Conservation (phyloP, 2,888 invertebrate species). For the Tetrapedia diversipes region DNA sequence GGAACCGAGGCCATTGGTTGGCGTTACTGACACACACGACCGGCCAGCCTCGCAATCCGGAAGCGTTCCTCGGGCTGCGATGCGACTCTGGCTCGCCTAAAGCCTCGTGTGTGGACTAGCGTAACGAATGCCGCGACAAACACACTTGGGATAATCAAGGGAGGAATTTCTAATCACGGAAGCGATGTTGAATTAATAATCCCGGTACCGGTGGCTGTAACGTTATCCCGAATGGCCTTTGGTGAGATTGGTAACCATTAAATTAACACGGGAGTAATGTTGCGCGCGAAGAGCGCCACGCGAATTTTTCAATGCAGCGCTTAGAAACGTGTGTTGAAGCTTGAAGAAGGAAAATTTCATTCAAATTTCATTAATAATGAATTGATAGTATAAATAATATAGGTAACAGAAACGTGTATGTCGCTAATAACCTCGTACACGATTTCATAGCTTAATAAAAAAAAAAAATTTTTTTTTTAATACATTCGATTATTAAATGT, state of each 20-base stretch:
- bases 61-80: slow-evolving; percentile 21
- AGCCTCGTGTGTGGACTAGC: background rate
- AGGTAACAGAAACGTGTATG: too few relatives aligned
- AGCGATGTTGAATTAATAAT: background rate
- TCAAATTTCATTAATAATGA: too few relatives aligned
- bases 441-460: too few relatives aligned
- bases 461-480: too few relatives aligned
- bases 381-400: too few relatives aligned
- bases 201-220: background rate
- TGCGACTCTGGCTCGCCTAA: background rate
- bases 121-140: background rate
- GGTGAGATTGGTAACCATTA: too few relatives aligned
- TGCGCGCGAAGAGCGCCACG: too few relatives aligned
- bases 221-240: background rate
- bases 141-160: slow-evolving; percentile 25
- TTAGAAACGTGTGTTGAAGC: too few relatives aligned
- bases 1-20: background rate
- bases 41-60: slow-evolving; percentile 15
- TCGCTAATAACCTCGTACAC: too few relatives aligned
- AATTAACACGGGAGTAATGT: background rate
- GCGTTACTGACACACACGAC: slow-evolving; percentile 40
- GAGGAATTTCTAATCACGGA: slow-evolving; percentile 10
- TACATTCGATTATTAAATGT: too few relatives aligned
- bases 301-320: too few relatives aligned
- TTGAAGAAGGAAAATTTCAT: too few relatives aligned